Base-by-base conservation (phyloP, 1,140 invertebrate genomes). In the Bombus cullumanus region DNA sequence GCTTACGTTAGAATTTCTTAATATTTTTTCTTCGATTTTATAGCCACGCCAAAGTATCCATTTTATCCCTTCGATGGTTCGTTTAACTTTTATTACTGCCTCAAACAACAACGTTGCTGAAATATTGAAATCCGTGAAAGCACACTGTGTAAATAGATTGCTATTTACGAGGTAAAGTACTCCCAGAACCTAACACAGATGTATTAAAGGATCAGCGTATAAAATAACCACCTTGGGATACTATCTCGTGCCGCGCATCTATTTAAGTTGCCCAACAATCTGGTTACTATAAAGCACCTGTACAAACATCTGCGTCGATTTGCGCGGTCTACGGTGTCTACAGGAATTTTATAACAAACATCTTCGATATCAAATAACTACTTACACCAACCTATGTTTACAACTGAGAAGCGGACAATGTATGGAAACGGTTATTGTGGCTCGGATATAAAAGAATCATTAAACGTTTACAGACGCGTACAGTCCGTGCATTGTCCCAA, bases 301-400 rank as follows among this genome's bases (percentile, higher is more conserved):
- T 31, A 39, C 72, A 81, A 86, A 86, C 85, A 85, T 39, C 22
- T 53, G 77, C 68, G 10, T 64, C 57, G 75, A 83, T 83, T 76
- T 68, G 69, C 74, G n/a, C n/a, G 34, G 25, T 66, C 39, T n/a
- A 62, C 75, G 2, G 37, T 28, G 4, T 25, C 10, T 66, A 53
- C 13, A 15, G 57, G 37, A 41, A n/a, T 73, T 81, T 81, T 66
- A 64, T 47, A 37, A 25, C 22, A 72, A 72, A 72, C 53, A 57
- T 72, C 34, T 73, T 53, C 5, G 18, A 5, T 66, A 53, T 68
- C 12, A 34, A 66, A 53, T 47, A 68, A 59, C 31, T 28, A 22
- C 18, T 34, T 13, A 9, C 34, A 9, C 1, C 43, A 47, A 47
- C 10, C 37, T 12, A n/a, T 47, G n/a, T 31, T 82, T 74, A 82